Percentiles rank a stretch among this genome's conserved stretches.
Conservation (phyloP, 2,888 invertebrate species). For the Drosophila macrospina region DNA sequence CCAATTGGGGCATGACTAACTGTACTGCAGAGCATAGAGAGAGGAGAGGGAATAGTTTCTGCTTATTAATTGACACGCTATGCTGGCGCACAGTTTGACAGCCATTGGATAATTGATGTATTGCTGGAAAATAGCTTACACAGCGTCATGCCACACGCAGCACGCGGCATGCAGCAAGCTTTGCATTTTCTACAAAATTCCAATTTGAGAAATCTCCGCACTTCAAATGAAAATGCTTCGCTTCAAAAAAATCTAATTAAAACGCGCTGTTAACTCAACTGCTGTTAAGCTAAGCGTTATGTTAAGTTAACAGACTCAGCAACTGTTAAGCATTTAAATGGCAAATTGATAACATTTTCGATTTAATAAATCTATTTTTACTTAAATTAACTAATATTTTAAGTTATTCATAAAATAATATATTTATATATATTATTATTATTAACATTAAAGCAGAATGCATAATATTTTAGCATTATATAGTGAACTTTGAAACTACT, state of each 20-base stretch:
- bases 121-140: conserved; percentile 3
- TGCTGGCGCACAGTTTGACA: conserved; percentile 39
- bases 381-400: background rate
- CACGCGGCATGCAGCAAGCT: background rate
- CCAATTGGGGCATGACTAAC: conserved; percentile 22
- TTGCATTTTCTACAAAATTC: background rate
- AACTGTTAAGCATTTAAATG: background rate
- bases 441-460: no score
- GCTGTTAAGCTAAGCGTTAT: background rate
- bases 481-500: no score
- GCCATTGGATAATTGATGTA: conserved; percentile 36
- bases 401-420: background rate
- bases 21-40: no score
- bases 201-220: no score
- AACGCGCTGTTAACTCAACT: background rate
- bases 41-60: background rate
- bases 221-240: background rate
- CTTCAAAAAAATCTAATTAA: background rate
- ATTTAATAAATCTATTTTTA: no score
- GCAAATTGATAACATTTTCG: background rate
- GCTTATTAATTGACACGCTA: conserved; percentile 27
- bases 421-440: no score
- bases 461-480: no score
- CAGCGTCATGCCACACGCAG: background rate
- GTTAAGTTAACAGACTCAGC: background rate